Evolutionary conservation across 1,140 invertebrate species (phyloP).

Genomic region (Eumaeus atala): DNA sequence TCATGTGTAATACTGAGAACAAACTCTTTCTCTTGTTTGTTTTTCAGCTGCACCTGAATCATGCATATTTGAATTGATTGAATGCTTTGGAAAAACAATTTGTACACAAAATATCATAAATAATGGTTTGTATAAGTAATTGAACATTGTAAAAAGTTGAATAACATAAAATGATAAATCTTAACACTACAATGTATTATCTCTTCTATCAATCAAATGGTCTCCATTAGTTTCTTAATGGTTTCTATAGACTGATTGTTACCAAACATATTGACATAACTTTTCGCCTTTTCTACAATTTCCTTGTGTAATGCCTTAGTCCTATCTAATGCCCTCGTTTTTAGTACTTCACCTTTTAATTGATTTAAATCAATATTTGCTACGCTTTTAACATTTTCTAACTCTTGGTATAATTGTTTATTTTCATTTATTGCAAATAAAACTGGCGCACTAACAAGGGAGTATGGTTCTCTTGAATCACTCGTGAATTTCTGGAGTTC

Average conservation of each 20-base stretch:
- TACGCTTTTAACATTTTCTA: constrained; percentile 78
- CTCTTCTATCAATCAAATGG: constrained; percentile 27
- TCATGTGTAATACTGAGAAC: too few species aligned
- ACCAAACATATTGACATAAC: constrained; percentile 51
- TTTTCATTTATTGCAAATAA: constrained; percentile 84
- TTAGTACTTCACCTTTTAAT: constrained; percentile 42
- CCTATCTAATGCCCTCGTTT: constrained; percentile 50
- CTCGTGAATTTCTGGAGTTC: constrained; percentile 72
- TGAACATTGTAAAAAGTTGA: too few species aligned
- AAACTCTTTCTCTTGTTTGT: too few species aligned
- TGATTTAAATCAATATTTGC: constrained; percentile 78
- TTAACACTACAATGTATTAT: too few species aligned
- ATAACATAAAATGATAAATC: too few species aligned
- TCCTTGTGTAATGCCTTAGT: constrained; percentile 45
- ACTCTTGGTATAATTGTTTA: constrained; percentile 77
- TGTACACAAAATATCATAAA: too few species aligned
- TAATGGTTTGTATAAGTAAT: too few species aligned
- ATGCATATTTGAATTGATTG: too few species aligned
- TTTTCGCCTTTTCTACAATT: constrained; percentile 48
- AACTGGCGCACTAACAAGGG: constrained; percentile 83
- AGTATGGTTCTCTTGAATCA: constrained; percentile 75
- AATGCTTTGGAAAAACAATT: too few species aligned
- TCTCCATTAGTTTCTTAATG: constrained; percentile 54
- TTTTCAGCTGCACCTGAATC: too few species aligned
- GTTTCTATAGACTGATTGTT: constrained; percentile 44